These are phyloP conservation scores for Camponotus fellah DNA, from an alignment of 2,888 invertebrate species.

Conservation along the genomic window DNA sequence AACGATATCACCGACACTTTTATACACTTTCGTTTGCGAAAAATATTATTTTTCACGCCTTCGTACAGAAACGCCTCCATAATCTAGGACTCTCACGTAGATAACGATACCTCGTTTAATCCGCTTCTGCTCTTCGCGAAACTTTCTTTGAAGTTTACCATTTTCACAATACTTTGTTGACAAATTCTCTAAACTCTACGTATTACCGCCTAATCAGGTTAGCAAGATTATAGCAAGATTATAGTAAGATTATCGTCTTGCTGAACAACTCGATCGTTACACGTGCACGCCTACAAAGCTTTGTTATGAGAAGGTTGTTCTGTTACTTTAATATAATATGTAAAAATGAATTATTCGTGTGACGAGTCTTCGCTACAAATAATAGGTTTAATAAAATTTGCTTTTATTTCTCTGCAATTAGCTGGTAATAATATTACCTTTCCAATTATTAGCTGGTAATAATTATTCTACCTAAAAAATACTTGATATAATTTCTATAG, in stretches of 20 bases:
- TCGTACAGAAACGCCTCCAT: background rate
- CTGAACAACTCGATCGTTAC: slow-evolving; percentile 6
- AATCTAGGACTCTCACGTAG: slow-evolving; percentile 16
- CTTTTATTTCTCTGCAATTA: background rate
- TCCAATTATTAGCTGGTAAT: background rate
- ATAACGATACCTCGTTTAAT: slow-evolving; percentile 30
- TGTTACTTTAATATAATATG: background rate
- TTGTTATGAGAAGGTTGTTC: background rate
- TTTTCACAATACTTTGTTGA: slow-evolving; percentile 26
- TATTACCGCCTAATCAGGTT: slow-evolving; percentile 33
- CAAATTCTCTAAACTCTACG: slow-evolving; percentile 45
- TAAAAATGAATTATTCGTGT: background rate
- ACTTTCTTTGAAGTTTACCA: slow-evolving; percentile 19
- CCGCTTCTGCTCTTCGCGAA: background rate
- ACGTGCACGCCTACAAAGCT: background rate
- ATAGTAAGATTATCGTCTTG: slow-evolving; percentile 16
- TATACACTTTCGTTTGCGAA: background rate
- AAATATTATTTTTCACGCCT: slow-evolving; percentile 27
- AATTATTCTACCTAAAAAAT: background rate
- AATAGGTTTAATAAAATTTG: background rate
- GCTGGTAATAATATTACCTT: too few relatives aligned
- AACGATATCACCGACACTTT: background rate
- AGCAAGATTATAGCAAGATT: background rate
- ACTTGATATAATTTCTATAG: background rate
- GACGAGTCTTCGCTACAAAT: background rate